Conservation (phyloP, 1,140 invertebrate genomes). For the Teleopsis dalmanni region DNA sequence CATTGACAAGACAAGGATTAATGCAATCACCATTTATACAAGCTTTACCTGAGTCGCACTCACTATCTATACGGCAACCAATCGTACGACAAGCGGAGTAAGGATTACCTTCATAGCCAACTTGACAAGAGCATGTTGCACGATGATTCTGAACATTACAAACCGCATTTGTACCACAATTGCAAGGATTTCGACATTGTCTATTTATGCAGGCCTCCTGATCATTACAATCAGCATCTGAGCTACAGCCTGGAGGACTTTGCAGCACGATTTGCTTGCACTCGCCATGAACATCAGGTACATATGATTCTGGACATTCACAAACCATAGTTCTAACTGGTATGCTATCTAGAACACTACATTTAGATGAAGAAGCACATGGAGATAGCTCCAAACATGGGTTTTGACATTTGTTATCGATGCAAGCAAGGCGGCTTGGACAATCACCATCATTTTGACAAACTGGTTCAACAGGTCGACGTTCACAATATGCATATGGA, state of each 20-base stretch:
- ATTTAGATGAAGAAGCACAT: slow-evolving; percentile 61
- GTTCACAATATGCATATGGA: slow-evolving; percentile 67
- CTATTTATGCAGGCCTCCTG: slow-evolving; percentile 76
- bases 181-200: slow-evolving; percentile 77
- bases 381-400: slow-evolving; percentile 67
- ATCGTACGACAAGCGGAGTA: slow-evolving; percentile 68
- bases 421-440: slow-evolving; percentile 69
- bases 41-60: slow-evolving; percentile 70
- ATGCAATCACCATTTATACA: slow-evolving; percentile 79
- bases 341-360: slow-evolving; percentile 70
- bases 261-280: slow-evolving; percentile 65
- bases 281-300: slow-evolving; percentile 66
- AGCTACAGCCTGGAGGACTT: slow-evolving; percentile 62
- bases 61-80: slow-evolving; percentile 68
- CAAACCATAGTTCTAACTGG: slow-evolving; percentile 79
- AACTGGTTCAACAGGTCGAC: slow-evolving; percentile 49
- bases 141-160: slow-evolving; percentile 77
- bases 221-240: slow-evolving; percentile 68
- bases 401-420: slow-evolving; percentile 68
- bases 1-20: slow-evolving; percentile 69
- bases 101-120: slow-evolving; percentile 78
- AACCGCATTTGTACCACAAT: slow-evolving; percentile 75
- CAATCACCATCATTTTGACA: slow-evolving; percentile 73
- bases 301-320: slow-evolving; percentile 73
- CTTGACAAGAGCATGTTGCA: slow-evolving; percentile 74